Conservation (phyloP, 2,797 vertebrate species). For the Salmo trutta region DNA sequence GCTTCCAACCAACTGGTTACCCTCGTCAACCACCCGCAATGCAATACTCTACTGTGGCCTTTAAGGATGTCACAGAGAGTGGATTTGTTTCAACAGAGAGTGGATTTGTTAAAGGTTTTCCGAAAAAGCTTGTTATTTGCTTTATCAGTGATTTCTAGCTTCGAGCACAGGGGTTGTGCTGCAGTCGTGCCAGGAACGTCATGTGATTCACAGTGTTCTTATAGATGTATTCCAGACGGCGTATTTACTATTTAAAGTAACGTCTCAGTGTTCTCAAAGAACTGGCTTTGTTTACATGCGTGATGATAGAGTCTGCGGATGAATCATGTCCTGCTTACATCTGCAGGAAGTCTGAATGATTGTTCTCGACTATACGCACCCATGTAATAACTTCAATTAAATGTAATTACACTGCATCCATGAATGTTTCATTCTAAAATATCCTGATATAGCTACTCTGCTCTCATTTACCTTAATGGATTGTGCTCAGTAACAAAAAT, state of each 20-base stretch:
- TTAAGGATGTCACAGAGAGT: constrained; percentile 8
- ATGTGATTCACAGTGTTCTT: too few relatives aligned
- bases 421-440: not conserved
- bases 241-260: too few relatives aligned
- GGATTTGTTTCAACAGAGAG: not conserved
- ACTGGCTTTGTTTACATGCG: too few relatives aligned
- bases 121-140: not conserved
- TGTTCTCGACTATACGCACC: too few relatives aligned
- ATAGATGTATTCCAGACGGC: too few relatives aligned
- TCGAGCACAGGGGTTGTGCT: not conserved
- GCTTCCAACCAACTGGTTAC: constrained; percentile 5
- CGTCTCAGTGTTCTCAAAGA: too few relatives aligned
- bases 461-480: not conserved
- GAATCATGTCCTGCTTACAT: too few relatives aligned
- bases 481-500: not conserved
- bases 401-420: not conserved
- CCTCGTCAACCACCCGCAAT: not conserved
- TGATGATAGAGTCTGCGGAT: too few relatives aligned
- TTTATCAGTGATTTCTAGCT: not conserved
- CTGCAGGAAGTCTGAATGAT: too few relatives aligned
- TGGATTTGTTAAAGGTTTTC: not conserved
- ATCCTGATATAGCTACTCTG: not conserved
- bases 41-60: not conserved
- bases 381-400: not conserved
- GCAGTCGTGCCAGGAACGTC: not conserved